Conservation (phyloP, 2,797 vertebrate genomes). For the Crypturellus tataupa region DNA sequence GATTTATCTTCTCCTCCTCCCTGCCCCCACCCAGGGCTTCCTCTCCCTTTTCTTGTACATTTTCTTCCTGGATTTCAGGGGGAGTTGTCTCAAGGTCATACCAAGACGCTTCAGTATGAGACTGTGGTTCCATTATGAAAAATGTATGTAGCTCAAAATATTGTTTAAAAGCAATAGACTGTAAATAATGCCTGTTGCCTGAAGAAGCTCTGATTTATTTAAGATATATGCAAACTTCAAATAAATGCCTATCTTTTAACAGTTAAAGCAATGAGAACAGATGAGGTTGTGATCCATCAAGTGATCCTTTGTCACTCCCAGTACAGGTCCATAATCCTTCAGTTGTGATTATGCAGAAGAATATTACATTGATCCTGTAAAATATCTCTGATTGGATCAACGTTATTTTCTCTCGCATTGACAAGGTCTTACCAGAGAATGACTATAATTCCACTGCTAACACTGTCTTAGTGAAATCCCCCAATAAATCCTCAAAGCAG, state of each 20-base stretch:
- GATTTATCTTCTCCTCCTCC: conserved; percentile 33
- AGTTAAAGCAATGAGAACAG: conserved; percentile 44
- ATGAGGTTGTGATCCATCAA: conserved; percentile 60
- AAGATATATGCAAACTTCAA: background rate
- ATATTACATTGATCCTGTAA: conserved; percentile 76
- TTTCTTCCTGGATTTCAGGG: conserved; percentile 16
- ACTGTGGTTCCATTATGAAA: conserved; percentile 8
- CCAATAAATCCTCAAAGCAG: conserved; percentile 82
- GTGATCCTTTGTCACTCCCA: conserved; percentile 50
- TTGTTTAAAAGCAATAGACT: conserved; percentile 30
- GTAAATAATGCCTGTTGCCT: background rate
- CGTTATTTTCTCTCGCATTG: conserved; percentile 71
- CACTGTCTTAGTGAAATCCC: conserved; percentile 80
- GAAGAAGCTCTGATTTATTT: background rate
- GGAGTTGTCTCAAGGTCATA: conserved; percentile 53
- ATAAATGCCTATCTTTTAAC: conserved; percentile 13
- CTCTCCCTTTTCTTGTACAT: conserved; percentile 17
- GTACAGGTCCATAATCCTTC: conserved; percentile 61
- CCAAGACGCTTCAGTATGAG: background rate
- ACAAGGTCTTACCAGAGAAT: conserved; percentile 73
- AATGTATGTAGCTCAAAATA: background rate
- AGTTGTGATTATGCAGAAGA: conserved; percentile 64
- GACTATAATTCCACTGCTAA: conserved; percentile 78
- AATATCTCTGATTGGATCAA: conserved; percentile 80
- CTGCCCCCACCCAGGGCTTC: background rate